A percentile compares a stretch with the other conserved stretches of the same genome.
These are phyloP conservation scores for Rhinella marina DNA, from an alignment of 2,797 vertebrate species.

Conservation along the genomic window DNA sequence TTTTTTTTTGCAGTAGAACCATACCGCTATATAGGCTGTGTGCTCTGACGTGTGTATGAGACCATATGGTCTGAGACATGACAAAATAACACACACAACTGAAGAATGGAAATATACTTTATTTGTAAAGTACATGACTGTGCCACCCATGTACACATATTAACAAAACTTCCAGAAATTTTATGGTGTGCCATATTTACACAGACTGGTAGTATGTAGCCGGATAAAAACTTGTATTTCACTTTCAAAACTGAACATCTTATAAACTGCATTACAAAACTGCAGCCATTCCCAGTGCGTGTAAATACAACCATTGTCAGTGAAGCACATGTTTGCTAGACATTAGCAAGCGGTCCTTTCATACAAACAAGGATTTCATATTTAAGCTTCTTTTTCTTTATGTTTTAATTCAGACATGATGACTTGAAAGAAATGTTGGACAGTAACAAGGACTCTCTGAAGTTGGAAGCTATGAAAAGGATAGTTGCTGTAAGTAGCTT, in stretches of 20 bases:
- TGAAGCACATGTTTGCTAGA: not conserved
- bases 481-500: conserved; percentile 87
- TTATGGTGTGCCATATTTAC: too few relatives aligned
- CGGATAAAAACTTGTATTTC: not conserved
- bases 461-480: conserved; percentile 98
- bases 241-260: not conserved
- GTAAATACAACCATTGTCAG: not conserved
- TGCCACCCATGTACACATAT: too few relatives aligned
- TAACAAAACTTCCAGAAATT: too few relatives aligned
- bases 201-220: not conserved
- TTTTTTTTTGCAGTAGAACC: not conserved
- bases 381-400: not conserved
- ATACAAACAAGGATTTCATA: not conserved
- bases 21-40: not conserved
- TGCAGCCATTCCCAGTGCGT: not conserved
- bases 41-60: not conserved
- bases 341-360: not conserved
- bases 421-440: conserved; percentile 99
- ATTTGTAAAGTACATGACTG: too few relatives aligned
- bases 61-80: too few relatives aligned
- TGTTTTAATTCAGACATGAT: conserved; percentile 82
- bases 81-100: too few relatives aligned
- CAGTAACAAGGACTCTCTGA: conserved; percentile 98
- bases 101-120: too few relatives aligned
- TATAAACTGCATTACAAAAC: not conserved